phyloP scores from a whole-genome alignment of 23 tunicate species.

The Ascidia mentula region DNA sequence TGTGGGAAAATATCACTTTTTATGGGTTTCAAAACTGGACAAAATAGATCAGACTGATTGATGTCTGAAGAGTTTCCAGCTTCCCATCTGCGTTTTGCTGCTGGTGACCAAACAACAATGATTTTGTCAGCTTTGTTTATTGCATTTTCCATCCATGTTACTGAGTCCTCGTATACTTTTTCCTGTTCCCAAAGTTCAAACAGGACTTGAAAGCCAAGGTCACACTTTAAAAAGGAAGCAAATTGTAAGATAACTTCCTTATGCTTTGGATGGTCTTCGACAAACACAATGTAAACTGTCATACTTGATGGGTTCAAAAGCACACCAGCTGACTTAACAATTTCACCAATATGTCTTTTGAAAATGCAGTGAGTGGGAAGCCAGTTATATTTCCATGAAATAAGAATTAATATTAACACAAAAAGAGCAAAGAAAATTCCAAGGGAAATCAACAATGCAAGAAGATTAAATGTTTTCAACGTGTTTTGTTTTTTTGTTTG shows the following conservation, averaged over 20 bases:
- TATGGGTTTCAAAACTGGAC: slow-evolving; percentile 45
- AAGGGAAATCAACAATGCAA: no score
- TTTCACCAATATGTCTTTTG: no score
- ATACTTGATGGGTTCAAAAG: neutral
- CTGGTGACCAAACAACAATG: slow-evolving; percentile 48
- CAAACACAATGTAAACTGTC: slow-evolving; percentile 46
- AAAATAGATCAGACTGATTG: slow-evolving; percentile 20
- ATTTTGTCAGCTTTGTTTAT: slow-evolving; percentile 46
- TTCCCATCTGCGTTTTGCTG: slow-evolving; percentile 16
- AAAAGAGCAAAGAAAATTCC: no score
- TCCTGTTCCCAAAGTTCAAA: slow-evolving; percentile 26
- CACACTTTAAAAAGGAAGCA: slow-evolving; percentile 51
- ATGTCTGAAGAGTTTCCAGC: neutral
- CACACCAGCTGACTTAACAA: no score
- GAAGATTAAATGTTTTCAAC: no score
- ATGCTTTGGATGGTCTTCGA: slow-evolving; percentile 56
- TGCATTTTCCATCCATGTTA: slow-evolving; percentile 38
- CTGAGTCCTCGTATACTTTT: slow-evolving; percentile 13
- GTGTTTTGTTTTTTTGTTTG: no score
- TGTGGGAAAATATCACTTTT: slow-evolving; percentile 31
- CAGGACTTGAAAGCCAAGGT: slow-evolving; percentile 60
- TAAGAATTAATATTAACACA: no score
- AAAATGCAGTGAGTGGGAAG: no score
- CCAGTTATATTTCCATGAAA: no score
- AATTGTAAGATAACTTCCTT: slow-evolving; percentile 39